Conservation (phyloP, 2,797 vertebrate species). For the Gymnodraco acuticeps region DNA sequence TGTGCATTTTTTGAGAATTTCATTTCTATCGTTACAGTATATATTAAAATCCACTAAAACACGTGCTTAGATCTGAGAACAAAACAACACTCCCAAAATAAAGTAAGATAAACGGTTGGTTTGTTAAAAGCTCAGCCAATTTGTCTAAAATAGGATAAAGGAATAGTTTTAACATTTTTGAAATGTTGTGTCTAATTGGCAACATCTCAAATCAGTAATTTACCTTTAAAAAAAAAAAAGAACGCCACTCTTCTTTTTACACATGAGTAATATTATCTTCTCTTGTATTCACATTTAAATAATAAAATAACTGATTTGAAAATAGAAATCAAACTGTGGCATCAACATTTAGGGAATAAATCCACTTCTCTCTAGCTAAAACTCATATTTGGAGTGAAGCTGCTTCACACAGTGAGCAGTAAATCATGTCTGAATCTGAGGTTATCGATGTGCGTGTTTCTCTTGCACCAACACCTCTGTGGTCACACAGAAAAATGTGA, state of each 20-base stretch:
- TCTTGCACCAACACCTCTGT: conserved; percentile 18
- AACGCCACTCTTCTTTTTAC: background rate
- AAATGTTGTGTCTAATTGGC: too few species aligned
- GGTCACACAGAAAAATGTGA: conserved; percentile 25
- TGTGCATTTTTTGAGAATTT: too few species aligned
- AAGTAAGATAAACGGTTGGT: too few species aligned
- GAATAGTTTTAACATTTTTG: too few species aligned
- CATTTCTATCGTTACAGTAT: too few species aligned
- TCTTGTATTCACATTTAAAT: background rate
- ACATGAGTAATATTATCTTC: background rate
- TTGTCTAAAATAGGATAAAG: too few species aligned
- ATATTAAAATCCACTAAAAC: too few species aligned
- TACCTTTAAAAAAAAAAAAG: background rate
- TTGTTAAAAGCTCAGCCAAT: too few species aligned
- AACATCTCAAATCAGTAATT: too few species aligned
- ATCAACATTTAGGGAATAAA: background rate
- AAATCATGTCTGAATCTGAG: conserved; percentile 35
- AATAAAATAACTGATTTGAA: background rate
- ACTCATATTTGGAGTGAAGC: conserved; percentile 18
- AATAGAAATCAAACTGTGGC: background rate
- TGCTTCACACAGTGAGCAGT: conserved; percentile 14
- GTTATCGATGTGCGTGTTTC: conserved; percentile 42
- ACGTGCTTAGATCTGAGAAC: too few species aligned
- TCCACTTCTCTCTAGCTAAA: conserved; percentile 7
- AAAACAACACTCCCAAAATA: too few species aligned